These are phyloP conservation scores for Phaetusa simplex DNA, from an alignment of 2,113 vertebrate species.

Conservation along the genomic window DNA sequence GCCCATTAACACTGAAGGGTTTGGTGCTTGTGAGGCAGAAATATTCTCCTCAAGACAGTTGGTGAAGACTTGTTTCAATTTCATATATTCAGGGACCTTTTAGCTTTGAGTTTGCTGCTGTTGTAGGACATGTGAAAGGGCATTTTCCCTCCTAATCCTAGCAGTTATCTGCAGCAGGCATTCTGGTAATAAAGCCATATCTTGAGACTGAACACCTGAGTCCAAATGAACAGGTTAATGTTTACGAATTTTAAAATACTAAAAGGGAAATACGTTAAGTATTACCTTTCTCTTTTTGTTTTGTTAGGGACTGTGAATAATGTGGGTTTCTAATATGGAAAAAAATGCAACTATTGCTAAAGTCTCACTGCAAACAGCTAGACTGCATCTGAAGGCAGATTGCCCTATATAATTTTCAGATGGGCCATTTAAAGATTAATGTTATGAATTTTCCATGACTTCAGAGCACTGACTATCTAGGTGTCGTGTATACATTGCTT, in stretches of 20 bases:
- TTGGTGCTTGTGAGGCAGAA: neutral
- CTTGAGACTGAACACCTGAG: neutral
- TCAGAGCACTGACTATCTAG: neutral
- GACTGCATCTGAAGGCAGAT: conserved; percentile 9
- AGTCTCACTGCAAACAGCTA: neutral
- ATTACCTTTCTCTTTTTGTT: neutral
- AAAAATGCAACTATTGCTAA: neutral
- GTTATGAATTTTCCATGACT: conserved; percentile 29
- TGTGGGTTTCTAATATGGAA: neutral
- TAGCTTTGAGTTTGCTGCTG: neutral
- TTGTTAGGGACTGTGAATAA: neutral
- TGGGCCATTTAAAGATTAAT: conserved; percentile 19
- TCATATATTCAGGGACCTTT: neutral
- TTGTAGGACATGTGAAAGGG: neutral
- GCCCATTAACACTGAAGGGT: neutral
- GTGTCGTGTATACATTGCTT: neutral
- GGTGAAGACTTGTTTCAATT: neutral
- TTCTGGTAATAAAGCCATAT: neutral
- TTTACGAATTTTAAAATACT: neutral
- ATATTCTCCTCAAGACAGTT: neutral
- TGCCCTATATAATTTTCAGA: conserved; percentile 10
- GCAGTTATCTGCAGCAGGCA: neutral
- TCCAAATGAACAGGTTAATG: neutral
- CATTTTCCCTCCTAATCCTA: neutral
- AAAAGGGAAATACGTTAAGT: neutral